Evolutionary conservation across 2,113 vertebrate species (phyloP).

Genomic region (Antigone vipio): DNA sequence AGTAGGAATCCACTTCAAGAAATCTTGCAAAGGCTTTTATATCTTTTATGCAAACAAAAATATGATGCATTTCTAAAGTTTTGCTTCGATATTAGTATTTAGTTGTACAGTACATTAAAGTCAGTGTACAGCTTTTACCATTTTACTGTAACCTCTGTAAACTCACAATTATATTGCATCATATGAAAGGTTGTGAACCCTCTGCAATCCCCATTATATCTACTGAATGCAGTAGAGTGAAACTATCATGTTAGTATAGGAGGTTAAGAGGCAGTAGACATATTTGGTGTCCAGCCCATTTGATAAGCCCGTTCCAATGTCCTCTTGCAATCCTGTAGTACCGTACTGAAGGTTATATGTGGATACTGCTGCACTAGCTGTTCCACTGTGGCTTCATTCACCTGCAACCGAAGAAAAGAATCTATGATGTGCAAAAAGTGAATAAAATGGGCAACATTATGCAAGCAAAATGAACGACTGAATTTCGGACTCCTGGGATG

Average conservation of each 20-base stretch:
- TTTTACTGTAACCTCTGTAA: conserved; percentile 37
- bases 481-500: background rate
- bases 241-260: background rate
- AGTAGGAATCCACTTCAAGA: conserved; percentile 64
- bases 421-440: background rate
- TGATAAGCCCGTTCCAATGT: conserved; percentile 97
- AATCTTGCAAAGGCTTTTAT: conserved; percentile 49
- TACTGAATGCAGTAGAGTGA: conserved; percentile 9
- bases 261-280: conserved; percentile 86
- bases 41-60: conserved; percentile 43
- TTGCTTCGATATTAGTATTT: conserved; percentile 22
- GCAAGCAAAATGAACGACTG: background rate
- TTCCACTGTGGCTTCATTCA: conserved; percentile 95
- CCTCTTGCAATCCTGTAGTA: conserved; percentile 99
- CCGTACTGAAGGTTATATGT: conserved; percentile 97
- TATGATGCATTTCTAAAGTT: conserved; percentile 24
- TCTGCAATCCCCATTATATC: conserved; percentile 38
- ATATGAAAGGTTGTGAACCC: conserved; percentile 34
- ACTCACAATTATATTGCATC: conserved; percentile 48
- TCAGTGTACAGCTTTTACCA: conserved; percentile 9
- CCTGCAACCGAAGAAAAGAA: conserved; percentile 76
- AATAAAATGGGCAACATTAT: background rate
- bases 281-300: conserved; percentile 98
- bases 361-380: conserved; percentile 95
- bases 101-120: conserved; percentile 35